Percentiles rank a stretch among this genome's conserved stretches.
Evolutionary conservation across 1,140 invertebrate species (phyloP).

Genomic region (Vollenhovia emeryi): DNA sequence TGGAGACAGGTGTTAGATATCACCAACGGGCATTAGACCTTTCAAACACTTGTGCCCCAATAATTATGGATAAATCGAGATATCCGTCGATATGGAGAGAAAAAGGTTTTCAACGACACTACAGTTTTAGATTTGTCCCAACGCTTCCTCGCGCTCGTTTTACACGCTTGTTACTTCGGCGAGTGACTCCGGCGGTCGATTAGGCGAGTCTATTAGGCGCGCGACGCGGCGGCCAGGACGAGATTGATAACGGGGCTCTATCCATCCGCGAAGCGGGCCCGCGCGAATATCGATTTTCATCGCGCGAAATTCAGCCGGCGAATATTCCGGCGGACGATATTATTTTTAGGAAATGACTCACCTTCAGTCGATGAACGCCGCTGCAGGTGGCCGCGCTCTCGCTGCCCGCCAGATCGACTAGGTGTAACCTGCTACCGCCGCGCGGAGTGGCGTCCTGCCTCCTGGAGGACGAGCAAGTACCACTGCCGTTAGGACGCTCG

Average conservation of each 20-base stretch:
- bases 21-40: not conserved
- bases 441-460: conserved; percentile 65
- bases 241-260: conserved; percentile 47
- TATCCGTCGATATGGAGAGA: not conserved
- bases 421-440: conserved; percentile 75
- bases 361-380: conserved; percentile 80
- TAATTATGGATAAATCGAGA: not conserved
- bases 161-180: conserved; percentile 17
- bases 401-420: conserved; percentile 81
- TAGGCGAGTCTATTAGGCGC: conserved; percentile 39
- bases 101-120: not conserved
- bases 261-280: conserved; percentile 1
- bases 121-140: not conserved
- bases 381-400: conserved; percentile 79
- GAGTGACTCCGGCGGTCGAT: conserved; percentile 15
- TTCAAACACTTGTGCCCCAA: not conserved
- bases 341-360: conserved; percentile 75
- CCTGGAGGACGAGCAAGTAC: not conserved
- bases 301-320: conserved; percentile 22
- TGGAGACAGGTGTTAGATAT: not conserved
- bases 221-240: conserved; percentile 20
- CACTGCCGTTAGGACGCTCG: not conserved
- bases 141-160: not conserved
- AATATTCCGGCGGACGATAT: conserved; percentile 41
- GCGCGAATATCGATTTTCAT: conserved; percentile 59